Percentiles rank a stretch among this genome's conserved stretches.
Evolutionary conservation across 2,113 vertebrate species (phyloP).

Genomic region (Anhinga anhinga): DNA sequence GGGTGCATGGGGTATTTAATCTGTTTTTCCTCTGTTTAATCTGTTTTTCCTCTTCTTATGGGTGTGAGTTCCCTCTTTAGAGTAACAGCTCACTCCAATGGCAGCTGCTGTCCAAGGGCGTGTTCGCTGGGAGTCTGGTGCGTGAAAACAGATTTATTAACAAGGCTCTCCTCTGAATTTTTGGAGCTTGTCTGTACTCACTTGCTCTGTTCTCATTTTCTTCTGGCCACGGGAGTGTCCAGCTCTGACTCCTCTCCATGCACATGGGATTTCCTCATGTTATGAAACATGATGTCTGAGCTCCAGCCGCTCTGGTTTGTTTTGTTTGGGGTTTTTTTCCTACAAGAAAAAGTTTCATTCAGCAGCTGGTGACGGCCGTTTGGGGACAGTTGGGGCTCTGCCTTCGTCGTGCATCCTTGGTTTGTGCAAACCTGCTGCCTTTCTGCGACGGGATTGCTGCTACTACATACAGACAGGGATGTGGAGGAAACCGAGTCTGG

Average conservation of each 20-base stretch:
- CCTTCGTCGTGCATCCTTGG: background rate
- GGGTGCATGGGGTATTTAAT: background rate
- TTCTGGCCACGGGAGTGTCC: background rate
- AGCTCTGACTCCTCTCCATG: background rate
- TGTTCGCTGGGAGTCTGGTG: background rate
- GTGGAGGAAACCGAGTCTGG: background rate
- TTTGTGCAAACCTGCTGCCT: background rate
- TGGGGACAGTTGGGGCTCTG: background rate
- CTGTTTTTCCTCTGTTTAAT: background rate
- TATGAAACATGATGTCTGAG: background rate
- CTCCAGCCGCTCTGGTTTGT: background rate
- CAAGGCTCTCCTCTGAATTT: background rate
- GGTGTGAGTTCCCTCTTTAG: background rate
- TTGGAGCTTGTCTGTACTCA: background rate
- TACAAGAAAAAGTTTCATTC: background rate
- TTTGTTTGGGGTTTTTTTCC: background rate
- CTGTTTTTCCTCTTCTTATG: background rate
- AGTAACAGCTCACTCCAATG: background rate
- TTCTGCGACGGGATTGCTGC: background rate
- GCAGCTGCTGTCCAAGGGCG: conserved; percentile 16
- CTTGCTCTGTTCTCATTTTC: background rate
- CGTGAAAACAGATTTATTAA: background rate
- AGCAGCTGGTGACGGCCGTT: background rate
- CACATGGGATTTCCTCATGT: background rate
- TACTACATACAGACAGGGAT: background rate